Conservation (phyloP, 1,140 invertebrate genomes). For the Zophobas morio region DNA sequence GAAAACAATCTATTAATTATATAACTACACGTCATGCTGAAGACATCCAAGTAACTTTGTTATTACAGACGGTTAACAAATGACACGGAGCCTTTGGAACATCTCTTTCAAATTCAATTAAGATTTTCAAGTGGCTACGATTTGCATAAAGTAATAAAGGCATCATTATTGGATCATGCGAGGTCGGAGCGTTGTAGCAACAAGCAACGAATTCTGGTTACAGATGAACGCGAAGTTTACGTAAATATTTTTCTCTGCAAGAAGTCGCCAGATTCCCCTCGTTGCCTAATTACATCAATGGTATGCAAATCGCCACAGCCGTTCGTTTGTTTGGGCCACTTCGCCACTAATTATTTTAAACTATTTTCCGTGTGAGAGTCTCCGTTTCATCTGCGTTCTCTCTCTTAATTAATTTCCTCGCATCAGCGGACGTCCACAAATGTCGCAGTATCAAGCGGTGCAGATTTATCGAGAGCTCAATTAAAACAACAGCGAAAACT, state of each 20-base stretch:
- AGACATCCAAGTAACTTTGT: constrained; percentile 26
- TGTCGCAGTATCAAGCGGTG: neutral
- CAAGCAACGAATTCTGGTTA: no score
- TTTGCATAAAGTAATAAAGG: constrained; percentile 30
- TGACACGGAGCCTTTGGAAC: constrained; percentile 26
- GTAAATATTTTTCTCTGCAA: neutral
- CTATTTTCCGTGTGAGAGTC: neutral
- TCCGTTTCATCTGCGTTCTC: neutral
- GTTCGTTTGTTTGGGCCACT: no score
- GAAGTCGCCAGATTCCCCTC: no score
- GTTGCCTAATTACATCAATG: neutral
- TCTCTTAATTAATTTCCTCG: neutral
- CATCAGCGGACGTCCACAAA: neutral
- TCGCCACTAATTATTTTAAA: neutral
- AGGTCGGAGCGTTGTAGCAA: neutral
- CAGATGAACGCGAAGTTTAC: no score
- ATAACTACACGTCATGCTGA: constrained; percentile 44
- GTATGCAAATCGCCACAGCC: neutral
- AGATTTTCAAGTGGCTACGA: constrained; percentile 2
- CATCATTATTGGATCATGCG: constrained; percentile 17
- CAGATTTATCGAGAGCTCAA: neutral
- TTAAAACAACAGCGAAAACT: no score
- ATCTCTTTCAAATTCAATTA: constrained; percentile 29
- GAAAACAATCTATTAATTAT: constrained; percentile 45
- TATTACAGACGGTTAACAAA: constrained; percentile 18